A percentile compares a stretch with the other conserved stretches of the same genome.
Evolutionary conservation across 35 echinoderm and acorn worm genomes (phyloP).

Genomic region (Diadema setosum): DNA sequence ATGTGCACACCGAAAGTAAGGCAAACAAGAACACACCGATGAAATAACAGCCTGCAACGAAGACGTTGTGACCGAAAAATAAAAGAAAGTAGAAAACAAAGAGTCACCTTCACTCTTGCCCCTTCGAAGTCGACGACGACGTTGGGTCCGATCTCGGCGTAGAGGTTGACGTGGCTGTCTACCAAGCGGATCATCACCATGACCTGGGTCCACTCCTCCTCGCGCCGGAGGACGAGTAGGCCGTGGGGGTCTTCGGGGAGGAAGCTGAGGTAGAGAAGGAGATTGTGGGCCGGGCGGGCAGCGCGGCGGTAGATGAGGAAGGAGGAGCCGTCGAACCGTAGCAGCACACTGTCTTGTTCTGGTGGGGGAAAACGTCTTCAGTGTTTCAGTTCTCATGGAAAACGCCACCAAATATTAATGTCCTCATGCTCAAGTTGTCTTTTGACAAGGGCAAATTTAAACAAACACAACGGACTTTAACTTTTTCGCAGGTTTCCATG

Average conservation of each 20-base stretch:
- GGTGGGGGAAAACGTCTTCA: no score
- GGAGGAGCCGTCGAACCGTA: constrained; percentile 46
- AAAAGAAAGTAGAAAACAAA: no score
- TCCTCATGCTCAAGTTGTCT: no score
- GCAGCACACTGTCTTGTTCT: constrained; percentile 18
- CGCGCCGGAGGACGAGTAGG: constrained; percentile 48
- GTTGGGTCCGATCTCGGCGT: constrained; percentile 26
- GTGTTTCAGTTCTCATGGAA: no score
- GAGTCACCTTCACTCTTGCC: constrained; percentile 18
- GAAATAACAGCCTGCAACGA: no score
- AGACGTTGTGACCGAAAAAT: neutral
- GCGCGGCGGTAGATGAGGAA: constrained; percentile 72
- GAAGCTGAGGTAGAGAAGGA: constrained; percentile 71
- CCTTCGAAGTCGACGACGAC: constrained; percentile 37
- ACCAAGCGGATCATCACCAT: constrained; percentile 21
- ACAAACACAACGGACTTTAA: no score
- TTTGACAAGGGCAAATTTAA: no score
- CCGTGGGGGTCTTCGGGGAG: constrained; percentile 6
- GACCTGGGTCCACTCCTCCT: constrained; percentile 7
- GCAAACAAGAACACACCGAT: neutral
- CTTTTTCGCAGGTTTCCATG: no score
- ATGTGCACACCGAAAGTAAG: no score
- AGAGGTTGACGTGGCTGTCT: constrained; percentile 28
- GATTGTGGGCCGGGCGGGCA: constrained; percentile 49
- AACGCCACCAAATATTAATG: no score